These are phyloP conservation scores for Atherinomorus stipes DNA, from an alignment of 2,113 vertebrate species.

Conservation along the genomic window DNA sequence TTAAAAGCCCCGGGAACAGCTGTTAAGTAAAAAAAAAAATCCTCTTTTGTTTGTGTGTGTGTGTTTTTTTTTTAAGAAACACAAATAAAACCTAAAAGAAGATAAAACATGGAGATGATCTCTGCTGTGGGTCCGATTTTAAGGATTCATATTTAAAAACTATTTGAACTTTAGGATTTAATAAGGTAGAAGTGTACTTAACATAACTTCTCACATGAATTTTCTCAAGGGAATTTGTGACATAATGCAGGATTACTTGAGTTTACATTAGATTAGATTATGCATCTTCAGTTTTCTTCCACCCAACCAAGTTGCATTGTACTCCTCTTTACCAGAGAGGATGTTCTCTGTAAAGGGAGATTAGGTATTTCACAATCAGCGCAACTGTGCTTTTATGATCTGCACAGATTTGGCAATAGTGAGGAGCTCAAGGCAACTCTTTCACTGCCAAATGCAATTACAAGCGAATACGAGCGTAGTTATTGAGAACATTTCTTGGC, in stretches of 20 bases:
- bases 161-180: not conserved
- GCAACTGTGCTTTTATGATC: slow-evolving; percentile 7
- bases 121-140: no score
- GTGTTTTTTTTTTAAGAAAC: no score
- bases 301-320: not conserved
- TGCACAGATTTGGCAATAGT: slow-evolving; percentile 16
- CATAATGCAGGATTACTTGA: not conserved
- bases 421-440: not conserved
- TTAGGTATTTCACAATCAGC: slow-evolving; percentile 41
- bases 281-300: not conserved
- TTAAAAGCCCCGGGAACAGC: no score
- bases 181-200: not conserved
- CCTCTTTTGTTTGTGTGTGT: no score
- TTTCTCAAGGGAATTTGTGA: not conserved
- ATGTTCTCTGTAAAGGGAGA: slow-evolving; percentile 20
- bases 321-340: not conserved
- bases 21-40: no score
- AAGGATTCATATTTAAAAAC: not conserved
- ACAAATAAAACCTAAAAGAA: not conserved
- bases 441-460: slow-evolving; percentile 43
- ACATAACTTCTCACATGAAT: not conserved
- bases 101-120: not conserved
- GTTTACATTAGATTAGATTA: not conserved
- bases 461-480: slow-evolving; percentile 20
- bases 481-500: not conserved